These are phyloP conservation scores for Centropus unirufus DNA, from an alignment of 2,113 vertebrate species.

Conservation along the genomic window DNA sequence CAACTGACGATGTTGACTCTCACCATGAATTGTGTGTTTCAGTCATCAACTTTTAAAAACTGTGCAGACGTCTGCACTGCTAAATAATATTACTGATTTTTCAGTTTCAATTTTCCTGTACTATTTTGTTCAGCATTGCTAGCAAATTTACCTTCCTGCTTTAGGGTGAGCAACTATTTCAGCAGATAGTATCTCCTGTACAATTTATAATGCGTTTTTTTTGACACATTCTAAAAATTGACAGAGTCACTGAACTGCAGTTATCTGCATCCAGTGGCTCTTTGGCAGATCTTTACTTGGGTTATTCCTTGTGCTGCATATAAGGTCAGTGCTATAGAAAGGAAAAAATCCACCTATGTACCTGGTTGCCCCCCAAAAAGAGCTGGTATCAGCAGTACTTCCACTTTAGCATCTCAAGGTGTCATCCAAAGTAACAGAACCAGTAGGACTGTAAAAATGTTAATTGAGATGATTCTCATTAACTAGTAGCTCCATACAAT, in stretches of 20 bases:
- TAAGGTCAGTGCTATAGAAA: background rate
- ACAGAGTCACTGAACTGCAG: background rate
- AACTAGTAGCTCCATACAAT: background rate
- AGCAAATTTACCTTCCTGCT: background rate
- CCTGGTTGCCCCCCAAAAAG: background rate
- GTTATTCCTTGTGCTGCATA: background rate
- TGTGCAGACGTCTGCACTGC: background rate
- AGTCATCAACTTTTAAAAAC: background rate
- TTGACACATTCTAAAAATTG: background rate
- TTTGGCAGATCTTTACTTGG: background rate
- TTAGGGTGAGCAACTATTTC: background rate
- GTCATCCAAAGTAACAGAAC: background rate
- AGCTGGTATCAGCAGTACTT: background rate
- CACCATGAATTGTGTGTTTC: background rate
- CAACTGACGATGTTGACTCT: background rate
- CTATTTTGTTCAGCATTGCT: background rate
- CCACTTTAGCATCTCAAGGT: background rate
- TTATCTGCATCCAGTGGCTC: background rate
- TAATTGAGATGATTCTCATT: background rate
- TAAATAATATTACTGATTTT: background rate
- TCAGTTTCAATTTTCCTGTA: background rate
- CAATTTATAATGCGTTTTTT: background rate
- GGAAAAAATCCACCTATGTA: background rate
- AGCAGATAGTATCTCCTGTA: background rate
- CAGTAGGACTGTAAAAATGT: background rate